Evolutionary conservation across 2,888 invertebrate species (phyloP).

Genomic region (Pristionchus mayeri): DNA sequence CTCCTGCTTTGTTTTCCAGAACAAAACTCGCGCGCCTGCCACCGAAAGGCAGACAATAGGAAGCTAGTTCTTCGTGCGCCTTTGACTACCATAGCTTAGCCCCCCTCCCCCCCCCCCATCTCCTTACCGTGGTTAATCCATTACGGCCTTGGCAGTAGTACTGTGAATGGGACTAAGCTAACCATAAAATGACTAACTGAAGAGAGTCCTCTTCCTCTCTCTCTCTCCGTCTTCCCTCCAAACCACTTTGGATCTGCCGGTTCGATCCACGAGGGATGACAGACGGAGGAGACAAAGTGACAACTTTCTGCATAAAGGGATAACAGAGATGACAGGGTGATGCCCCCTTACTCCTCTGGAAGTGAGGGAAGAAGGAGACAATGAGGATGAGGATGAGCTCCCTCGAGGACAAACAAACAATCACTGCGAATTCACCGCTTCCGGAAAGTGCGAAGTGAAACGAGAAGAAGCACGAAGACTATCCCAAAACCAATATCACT

Average conservation of each 20-base stretch:
- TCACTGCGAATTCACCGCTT: background rate
- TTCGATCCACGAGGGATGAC: conserved; percentile 14
- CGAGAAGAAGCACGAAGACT: background rate
- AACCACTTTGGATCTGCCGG: conserved; percentile 19
- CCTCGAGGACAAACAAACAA: conserved; percentile 17
- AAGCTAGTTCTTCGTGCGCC: conserved; percentile 11
- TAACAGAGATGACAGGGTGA: background rate
- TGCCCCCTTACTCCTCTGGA: too few relatives aligned
- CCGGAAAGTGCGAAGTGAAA: conserved; percentile 7
- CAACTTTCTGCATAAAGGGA: conserved; percentile 25
- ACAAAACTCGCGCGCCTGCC: background rate
- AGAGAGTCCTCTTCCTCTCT: background rate
- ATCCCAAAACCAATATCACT: background rate
- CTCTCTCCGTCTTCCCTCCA: background rate
- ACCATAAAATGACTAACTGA: conserved; percentile 7
- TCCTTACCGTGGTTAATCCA: conserved; percentile 22
- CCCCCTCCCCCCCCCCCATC: background rate
- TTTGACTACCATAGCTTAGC: conserved; percentile 4
- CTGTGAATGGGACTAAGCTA: background rate
- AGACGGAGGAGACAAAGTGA: background rate
- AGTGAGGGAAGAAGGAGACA: background rate
- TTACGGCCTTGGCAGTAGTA: conserved; percentile 33
- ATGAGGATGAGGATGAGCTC: background rate
- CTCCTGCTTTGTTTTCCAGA: conserved; percentile 1
- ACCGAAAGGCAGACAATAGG: background rate